Percentiles rank a stretch among this genome's conserved stretches.
These are phyloP conservation scores for Bellardia pandia DNA, from an alignment of 2,888 invertebrate genomes.

Conservation along the genomic window DNA sequence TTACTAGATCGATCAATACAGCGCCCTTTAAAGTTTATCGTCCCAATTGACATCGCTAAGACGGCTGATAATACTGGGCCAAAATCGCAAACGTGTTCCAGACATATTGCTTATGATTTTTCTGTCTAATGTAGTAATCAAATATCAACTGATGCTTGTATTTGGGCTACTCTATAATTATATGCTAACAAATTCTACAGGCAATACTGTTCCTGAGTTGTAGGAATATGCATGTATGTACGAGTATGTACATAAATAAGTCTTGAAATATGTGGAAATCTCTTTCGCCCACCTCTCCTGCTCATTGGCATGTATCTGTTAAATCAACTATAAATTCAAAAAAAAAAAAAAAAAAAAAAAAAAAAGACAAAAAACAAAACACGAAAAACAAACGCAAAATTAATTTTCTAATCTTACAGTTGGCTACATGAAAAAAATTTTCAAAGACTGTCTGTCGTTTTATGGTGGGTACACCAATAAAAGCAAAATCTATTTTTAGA, in stretches of 20 bases:
- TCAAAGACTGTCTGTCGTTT: background rate
- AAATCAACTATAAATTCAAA: constrained; percentile 43
- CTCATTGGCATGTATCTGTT: constrained; percentile 13
- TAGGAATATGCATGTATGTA: background rate
- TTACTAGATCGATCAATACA: no score
- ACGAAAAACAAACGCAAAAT: constrained; percentile 1
- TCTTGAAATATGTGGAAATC: background rate
- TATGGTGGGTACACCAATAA: constrained; percentile 31
- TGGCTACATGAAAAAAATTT: constrained; percentile 6
- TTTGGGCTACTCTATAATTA: no score
- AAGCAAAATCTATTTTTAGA: constrained; percentile 50
- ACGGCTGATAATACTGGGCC: no score
- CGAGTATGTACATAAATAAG: background rate
- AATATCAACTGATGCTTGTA: no score
- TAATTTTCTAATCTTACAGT: constrained; percentile 20
- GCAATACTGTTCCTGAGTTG: constrained; percentile 16
- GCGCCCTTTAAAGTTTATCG: no score
- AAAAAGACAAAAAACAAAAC: constrained; percentile 1
- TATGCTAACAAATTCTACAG: no score
- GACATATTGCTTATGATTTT: no score
- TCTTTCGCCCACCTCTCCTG: background rate
- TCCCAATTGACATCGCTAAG: no score
- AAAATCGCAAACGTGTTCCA: no score
- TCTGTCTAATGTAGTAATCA: no score
- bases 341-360: constrained; percentile 16